phyloP scores from a whole-genome alignment of 2,888 invertebrate genomes.

The Dicyrtomina minuta region DNA sequence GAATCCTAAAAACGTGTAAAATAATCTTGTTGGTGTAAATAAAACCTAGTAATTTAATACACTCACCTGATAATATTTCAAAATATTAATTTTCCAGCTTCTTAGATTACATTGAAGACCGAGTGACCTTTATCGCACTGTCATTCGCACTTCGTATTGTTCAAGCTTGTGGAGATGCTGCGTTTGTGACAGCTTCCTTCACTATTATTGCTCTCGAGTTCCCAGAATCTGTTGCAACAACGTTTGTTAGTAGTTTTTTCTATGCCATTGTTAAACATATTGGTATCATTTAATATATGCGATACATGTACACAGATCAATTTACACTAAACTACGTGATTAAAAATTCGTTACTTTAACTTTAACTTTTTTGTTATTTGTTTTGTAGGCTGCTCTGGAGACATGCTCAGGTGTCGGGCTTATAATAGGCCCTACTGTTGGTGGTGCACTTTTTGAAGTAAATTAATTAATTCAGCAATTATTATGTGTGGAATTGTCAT shows the following conservation, averaged over 20 bases:
- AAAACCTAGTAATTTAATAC: too few species aligned
- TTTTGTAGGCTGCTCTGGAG: conserved; percentile 56
- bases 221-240: conserved; percentile 59
- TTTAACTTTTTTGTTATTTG: conserved; percentile 35
- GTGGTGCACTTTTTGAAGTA: conserved; percentile 56
- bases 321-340: not conserved
- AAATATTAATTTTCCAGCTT: conserved; percentile 36
- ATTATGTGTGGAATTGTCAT: not conserved
- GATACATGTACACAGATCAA: not conserved
- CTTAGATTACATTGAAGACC: conserved; percentile 39
- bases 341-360: not conserved
- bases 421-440: conserved; percentile 57
- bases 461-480: too few species aligned
- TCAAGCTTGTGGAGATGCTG: conserved; percentile 83
- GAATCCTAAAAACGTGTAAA: not conserved
- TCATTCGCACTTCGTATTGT: conserved; percentile 78
- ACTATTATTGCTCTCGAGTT: conserved; percentile 72
- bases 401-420: conserved; percentile 57
- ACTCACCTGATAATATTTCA: too few species aligned
- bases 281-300: not conserved
- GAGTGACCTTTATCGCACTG: conserved; percentile 70
- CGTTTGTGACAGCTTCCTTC: conserved; percentile 72
- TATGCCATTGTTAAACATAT: not conserved
- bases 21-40: too few species aligned
- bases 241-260: conserved; percentile 58